Percentiles rank a stretch among this genome's conserved stretches.
These are phyloP conservation scores for Bungarus multicinctus DNA, from an alignment of 2,113 vertebrate species.

Conservation along the genomic window DNA sequence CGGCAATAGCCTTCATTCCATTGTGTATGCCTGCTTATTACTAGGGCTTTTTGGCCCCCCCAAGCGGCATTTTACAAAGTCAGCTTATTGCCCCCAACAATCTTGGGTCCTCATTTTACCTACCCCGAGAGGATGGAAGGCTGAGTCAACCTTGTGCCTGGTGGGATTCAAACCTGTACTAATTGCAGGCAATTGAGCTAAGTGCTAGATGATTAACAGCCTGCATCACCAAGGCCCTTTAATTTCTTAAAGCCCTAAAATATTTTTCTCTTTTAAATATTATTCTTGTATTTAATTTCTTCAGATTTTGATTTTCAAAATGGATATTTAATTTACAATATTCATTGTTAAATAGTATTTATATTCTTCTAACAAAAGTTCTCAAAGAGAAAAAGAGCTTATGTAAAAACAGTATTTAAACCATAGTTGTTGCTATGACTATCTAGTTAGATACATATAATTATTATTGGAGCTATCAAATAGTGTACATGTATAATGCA, in stretches of 20 bases:
- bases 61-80: too few relatives aligned
- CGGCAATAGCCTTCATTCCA: too few relatives aligned
- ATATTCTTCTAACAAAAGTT: not conserved
- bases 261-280: not conserved
- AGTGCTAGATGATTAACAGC: too few relatives aligned
- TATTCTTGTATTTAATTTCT: not conserved
- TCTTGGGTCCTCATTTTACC: too few relatives aligned
- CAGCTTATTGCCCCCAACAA: too few relatives aligned
- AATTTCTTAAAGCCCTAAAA: not conserved
- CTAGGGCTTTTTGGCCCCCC: too few relatives aligned
- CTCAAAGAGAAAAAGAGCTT: not conserved
- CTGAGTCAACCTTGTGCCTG: too few relatives aligned
- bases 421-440: not conserved
- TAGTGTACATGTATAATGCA: not conserved
- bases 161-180: too few relatives aligned
- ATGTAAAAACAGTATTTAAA: constrained; percentile 39
- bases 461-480: not conserved
- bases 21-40: too few relatives aligned
- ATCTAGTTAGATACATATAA: not conserved
- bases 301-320: constrained; percentile 14
- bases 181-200: too few relatives aligned
- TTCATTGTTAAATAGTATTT: not conserved
- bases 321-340: constrained; percentile 9
- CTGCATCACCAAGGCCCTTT: too few relatives aligned
- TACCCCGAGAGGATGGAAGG: too few relatives aligned